Evolutionary conservation across 2,113 vertebrate genomes (phyloP).

Genomic region (Rhabdomys dilectus): DNA sequence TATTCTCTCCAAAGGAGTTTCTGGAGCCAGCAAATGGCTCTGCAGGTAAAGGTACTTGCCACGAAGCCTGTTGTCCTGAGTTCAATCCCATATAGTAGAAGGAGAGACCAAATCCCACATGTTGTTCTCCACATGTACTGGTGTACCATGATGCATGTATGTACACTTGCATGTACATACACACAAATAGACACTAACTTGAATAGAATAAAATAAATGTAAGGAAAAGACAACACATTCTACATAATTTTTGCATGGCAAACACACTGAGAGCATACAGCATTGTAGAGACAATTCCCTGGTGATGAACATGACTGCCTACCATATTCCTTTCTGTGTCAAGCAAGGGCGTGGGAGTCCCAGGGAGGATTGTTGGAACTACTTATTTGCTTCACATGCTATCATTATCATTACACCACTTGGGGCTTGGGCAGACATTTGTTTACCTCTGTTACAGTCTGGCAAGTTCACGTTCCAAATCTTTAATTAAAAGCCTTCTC

Average conservation of each 20-base stretch:
- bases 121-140: not conserved
- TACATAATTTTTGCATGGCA: not conserved
- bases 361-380: not conserved
- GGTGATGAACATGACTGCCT: not conserved
- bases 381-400: conserved; percentile 2
- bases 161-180: not conserved
- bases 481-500: conserved; percentile 49
- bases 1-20: not conserved
- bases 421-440: not conserved
- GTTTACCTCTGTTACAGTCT: conserved; percentile 58
- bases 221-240: not conserved
- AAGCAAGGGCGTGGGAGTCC: not conserved
- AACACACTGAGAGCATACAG: not conserved
- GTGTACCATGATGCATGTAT: not conserved
- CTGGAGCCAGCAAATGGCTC: not conserved
- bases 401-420: conserved; percentile 38
- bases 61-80: not conserved
- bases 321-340: not conserved
- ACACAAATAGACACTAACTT: not conserved
- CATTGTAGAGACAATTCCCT: not conserved
- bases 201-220: not conserved
- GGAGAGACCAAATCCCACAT: not conserved
- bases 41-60: not conserved
- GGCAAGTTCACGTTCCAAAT: conserved; percentile 16
- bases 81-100: not conserved